phyloP scores from a whole-genome alignment of 2,797 vertebrate genomes.

The Girardinus metallicus region DNA sequence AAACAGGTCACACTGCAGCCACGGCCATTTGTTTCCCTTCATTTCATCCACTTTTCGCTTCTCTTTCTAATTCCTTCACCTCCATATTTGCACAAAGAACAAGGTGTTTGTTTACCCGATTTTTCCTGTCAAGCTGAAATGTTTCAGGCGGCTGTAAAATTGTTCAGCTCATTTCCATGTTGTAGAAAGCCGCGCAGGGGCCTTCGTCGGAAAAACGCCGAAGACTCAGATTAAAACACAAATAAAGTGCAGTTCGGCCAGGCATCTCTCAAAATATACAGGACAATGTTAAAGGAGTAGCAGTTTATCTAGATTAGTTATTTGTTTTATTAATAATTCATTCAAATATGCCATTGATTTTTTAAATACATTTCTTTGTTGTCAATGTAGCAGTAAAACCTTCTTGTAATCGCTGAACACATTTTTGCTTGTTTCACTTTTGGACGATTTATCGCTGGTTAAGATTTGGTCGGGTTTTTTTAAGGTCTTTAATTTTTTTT shows the following conservation, averaged over 20 bases:
- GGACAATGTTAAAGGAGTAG: neutral
- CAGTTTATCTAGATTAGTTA: neutral
- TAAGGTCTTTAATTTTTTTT: neutral
- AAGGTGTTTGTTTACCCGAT: neutral
- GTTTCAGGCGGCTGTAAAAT: neutral
- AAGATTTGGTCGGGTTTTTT: neutral
- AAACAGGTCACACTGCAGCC: slow-evolving; percentile 40
- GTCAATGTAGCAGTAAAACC: neutral
- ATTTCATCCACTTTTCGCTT: neutral
- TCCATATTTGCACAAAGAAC: neutral
- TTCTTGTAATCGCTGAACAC: neutral
- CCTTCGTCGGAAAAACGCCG: neutral
- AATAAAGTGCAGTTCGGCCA: neutral
- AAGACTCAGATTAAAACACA: neutral
- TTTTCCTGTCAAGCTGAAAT: neutral
- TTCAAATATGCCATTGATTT: neutral
- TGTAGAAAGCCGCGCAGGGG: neutral
- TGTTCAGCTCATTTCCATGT: neutral
- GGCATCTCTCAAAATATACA: neutral
- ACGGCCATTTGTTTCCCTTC: neutral
- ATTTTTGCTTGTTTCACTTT: neutral
- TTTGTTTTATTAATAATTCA: neutral
- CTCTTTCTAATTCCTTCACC: neutral
- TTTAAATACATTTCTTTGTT: neutral
- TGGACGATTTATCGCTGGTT: neutral